A percentile compares a stretch with the other conserved stretches of the same genome.
Evolutionary conservation across 2,113 vertebrate species (phyloP).

Genomic region (Ptyas mucosa): DNA sequence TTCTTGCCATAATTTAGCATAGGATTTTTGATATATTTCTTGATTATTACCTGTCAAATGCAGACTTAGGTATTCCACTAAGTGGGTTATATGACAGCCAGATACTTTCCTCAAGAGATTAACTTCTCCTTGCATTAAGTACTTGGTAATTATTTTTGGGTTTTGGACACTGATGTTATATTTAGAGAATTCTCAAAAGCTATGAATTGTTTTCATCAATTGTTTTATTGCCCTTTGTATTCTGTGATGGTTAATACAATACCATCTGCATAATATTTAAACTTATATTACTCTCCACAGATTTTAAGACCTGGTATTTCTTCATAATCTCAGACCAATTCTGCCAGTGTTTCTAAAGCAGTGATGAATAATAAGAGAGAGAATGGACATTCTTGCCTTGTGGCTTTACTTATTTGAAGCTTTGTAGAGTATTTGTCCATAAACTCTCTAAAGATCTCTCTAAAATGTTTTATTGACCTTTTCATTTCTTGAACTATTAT

Average conservation of each 20-base stretch:
- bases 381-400: not conserved
- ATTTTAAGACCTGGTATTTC: not conserved
- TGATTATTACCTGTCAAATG: not conserved
- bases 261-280: not conserved
- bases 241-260: not conserved
- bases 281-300: not conserved
- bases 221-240: not conserved
- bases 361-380: not conserved
- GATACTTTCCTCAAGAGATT: not conserved
- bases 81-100: not conserved
- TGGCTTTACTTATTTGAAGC: not conserved
- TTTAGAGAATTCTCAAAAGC: not conserved
- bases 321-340: not conserved
- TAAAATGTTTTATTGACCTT: not conserved
- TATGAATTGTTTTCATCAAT: not conserved
- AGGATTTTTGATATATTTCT: not conserved
- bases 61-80: not conserved
- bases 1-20: not conserved
- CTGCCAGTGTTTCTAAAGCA: not conserved
- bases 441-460: not conserved
- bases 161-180: not conserved
- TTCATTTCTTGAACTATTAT: not conserved
- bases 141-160: not conserved
- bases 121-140: not conserved
- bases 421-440: not conserved